Percentiles rank a stretch among this genome's conserved stretches.
These are phyloP conservation scores for Microctenopoma lineatum DNA, from an alignment of 2,797 vertebrate species.

Conservation along the genomic window DNA sequence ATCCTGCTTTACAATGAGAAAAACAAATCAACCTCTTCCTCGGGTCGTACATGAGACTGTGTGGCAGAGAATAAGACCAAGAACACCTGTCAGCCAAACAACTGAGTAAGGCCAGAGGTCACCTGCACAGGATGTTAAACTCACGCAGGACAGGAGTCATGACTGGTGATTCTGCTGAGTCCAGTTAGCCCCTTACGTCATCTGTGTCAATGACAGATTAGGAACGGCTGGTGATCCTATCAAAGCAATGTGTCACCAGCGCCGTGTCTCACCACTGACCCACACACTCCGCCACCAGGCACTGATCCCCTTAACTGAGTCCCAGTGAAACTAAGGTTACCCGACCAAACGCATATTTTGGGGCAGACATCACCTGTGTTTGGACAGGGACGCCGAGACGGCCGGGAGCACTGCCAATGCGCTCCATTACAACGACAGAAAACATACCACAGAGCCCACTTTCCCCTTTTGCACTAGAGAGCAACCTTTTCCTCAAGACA, in stretches of 20 bases:
- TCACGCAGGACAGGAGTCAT: conserved; percentile 35
- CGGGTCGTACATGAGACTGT: background rate
- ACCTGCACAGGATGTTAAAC: conserved; percentile 30
- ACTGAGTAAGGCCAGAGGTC: conserved; percentile 32
- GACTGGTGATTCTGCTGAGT: conserved; percentile 47
- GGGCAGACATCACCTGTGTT: conserved; percentile 78
- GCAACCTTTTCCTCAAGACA: conserved; percentile 78
- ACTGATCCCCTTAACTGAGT: conserved; percentile 84
- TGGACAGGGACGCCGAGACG: conserved; percentile 74
- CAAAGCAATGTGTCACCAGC: conserved; percentile 67
- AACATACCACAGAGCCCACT: conserved; percentile 75
- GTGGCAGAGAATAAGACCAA: too few species aligned
- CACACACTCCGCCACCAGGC: conserved; percentile 82
- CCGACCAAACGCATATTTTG: conserved; percentile 78
- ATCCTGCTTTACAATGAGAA: too few species aligned
- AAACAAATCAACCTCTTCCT: background rate
- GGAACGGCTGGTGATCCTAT: conserved; percentile 70
- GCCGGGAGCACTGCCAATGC: conserved; percentile 78
- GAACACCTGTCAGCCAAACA: conserved; percentile 1
- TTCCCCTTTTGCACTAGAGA: conserved; percentile 72
- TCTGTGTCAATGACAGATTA: conserved; percentile 68
- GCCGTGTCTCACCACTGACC: conserved; percentile 70
- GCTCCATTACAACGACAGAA: conserved; percentile 85
- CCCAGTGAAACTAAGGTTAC: conserved; percentile 67
- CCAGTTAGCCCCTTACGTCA: conserved; percentile 65